These are phyloP conservation scores for Anarhynchus alexandrinus DNA, from an alignment of 2,113 vertebrate species.

Conservation along the genomic window DNA sequence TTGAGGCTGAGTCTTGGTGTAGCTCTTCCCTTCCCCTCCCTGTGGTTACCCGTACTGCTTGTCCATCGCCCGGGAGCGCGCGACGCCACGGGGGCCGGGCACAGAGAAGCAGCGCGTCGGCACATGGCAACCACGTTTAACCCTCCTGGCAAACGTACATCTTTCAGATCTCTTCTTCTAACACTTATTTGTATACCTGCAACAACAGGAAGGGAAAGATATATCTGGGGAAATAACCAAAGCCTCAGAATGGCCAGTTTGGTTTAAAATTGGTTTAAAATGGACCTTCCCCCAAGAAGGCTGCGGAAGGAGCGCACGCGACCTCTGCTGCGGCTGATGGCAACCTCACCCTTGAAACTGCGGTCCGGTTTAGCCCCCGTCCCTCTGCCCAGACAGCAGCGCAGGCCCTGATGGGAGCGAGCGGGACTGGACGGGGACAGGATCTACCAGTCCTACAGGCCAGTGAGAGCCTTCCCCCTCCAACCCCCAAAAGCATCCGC, in stretches of 20 bases:
- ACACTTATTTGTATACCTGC: not conserved
- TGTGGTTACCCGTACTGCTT: not conserved
- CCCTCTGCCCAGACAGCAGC: not conserved
- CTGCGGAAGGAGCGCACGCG: not conserved
- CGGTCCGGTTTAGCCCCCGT: not conserved
- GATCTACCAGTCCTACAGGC: not conserved
- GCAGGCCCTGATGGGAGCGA: not conserved
- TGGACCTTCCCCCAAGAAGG: not conserved
- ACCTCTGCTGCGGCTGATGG: not conserved
- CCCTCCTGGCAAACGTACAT: not conserved
- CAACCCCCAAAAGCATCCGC: not conserved
- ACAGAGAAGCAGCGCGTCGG: not conserved
- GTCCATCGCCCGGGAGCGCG: not conserved
- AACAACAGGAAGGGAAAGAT: not conserved
- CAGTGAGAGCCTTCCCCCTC: not conserved
- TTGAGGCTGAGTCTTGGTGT: not conserved
- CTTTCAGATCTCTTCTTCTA: not conserved
- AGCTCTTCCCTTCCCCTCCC: not conserved
- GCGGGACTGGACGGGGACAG: rapidly evolving
- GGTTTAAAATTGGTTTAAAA: not conserved
- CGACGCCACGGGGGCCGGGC: not conserved
- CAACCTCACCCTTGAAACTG: not conserved
- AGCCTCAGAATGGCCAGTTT: not conserved
- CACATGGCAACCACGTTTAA: not conserved
- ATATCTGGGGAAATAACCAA: not conserved